A percentile compares a stretch with the other conserved stretches of the same genome.
Evolutionary conservation across 2,888 invertebrate genomes (phyloP).

Genomic region (Eremobia ochroleuca): DNA sequence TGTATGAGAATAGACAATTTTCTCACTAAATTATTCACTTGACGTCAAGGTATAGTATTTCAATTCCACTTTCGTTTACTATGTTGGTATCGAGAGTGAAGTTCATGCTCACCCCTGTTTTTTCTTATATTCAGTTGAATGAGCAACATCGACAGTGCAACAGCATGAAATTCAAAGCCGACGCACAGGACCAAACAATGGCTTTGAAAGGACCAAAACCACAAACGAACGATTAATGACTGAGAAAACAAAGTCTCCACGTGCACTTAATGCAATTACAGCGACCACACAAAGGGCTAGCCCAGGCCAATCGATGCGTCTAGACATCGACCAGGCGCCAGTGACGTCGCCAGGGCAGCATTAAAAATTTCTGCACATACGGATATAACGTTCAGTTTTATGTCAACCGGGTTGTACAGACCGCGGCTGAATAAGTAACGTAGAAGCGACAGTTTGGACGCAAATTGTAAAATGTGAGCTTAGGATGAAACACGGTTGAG

Average conservation of each 20-base stretch:
- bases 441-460: constrained; percentile 44
- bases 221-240: constrained; percentile 61
- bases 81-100: neutral
- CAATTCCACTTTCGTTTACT: constrained; percentile 19
- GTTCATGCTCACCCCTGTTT: neutral
- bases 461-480: constrained; percentile 59
- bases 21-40: constrained; percentile 42
- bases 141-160: neutral
- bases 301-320: constrained; percentile 87
- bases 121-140: neutral
- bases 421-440: constrained; percentile 55
- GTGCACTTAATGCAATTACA: constrained; percentile 78
- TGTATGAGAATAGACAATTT: constrained; percentile 46
- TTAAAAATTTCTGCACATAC: constrained; percentile 69
- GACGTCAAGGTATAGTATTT: constrained; percentile 27
- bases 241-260: constrained; percentile 70
- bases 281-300: constrained; percentile 74
- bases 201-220: constrained; percentile 26
- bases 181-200: constrained; percentile 33
- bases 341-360: constrained; percentile 59
- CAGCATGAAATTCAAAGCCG: neutral
- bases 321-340: constrained; percentile 79
- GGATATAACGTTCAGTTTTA: constrained; percentile 56
- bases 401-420: constrained; percentile 41
- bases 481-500: constrained; percentile 25